Evolutionary conservation across 2,113 vertebrate genomes (phyloP).

Genomic region (Ctenomys sociabilis): DNA sequence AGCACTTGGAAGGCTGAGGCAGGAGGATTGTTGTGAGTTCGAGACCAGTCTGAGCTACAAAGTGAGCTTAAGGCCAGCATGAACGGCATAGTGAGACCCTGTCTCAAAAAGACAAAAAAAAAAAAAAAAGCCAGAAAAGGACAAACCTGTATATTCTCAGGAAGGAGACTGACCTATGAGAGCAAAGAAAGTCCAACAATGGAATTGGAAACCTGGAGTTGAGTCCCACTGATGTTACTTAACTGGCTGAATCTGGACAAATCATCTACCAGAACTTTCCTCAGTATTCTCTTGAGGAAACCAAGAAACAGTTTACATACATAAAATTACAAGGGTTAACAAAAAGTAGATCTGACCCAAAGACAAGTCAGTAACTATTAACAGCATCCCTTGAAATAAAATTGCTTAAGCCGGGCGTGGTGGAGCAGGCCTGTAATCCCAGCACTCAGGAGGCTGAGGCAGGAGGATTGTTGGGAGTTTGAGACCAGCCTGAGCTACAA

Average conservation of each 20-base stretch:
- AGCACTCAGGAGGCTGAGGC: no score
- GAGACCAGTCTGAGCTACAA: no score
- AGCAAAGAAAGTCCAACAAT: neutral
- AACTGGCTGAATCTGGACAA: neutral
- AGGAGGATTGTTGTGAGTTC: no score
- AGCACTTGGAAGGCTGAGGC: no score
- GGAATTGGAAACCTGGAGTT: neutral
- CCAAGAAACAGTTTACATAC: conserved; percentile 17
- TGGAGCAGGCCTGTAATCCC: no score
- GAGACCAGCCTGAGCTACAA: no score
- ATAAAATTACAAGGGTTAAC: conserved; percentile 20
- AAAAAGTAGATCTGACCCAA: neutral
- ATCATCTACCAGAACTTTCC: neutral
- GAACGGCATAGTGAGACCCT: no score
- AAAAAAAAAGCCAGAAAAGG: neutral
- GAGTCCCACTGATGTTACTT: neutral
- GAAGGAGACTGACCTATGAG: neutral
- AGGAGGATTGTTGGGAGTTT: no score
- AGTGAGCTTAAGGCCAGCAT: no score
- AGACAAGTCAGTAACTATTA: neutral
- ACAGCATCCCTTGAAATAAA: conserved; percentile 23
- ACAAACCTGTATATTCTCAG: neutral
- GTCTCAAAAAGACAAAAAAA: no score
- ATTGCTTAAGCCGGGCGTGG: no score
- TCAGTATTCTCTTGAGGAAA: neutral